Percentiles rank a stretch among this genome's conserved stretches.
Evolutionary conservation across 2,888 invertebrate species (phyloP).

Genomic region (Petrolisthes cinctipes): DNA sequence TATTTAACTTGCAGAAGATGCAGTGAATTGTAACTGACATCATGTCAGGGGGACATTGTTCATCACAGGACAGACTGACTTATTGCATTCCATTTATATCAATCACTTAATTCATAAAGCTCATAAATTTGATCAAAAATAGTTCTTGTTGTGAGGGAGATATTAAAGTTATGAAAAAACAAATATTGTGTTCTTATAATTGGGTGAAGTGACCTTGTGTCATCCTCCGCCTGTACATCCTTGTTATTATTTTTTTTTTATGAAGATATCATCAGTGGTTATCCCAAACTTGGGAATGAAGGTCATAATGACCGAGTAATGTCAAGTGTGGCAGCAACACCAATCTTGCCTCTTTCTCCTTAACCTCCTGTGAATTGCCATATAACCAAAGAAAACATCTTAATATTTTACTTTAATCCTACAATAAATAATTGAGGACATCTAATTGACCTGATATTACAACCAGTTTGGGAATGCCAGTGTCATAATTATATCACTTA

Average conservation of each 20-base stretch:
- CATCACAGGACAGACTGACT: slow-evolving; percentile 50
- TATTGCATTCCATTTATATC: slow-evolving; percentile 47
- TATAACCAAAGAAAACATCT: too few relatives aligned
- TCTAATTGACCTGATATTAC: too few relatives aligned
- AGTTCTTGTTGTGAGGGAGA: slow-evolving; percentile 27
- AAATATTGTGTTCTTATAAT: slow-evolving; percentile 5
- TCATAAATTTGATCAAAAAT: slow-evolving; percentile 36
- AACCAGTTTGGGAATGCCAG: too few relatives aligned
- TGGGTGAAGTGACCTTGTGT: slow-evolving; percentile 9
- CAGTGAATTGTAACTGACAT: slow-evolving; percentile 30
- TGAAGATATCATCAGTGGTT: too few relatives aligned
- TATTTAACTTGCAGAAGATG: slow-evolving; percentile 43
- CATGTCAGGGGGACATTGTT: slow-evolving; percentile 26
- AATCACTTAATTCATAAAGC: slow-evolving; percentile 30
- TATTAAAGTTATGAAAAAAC: slow-evolving; percentile 18
- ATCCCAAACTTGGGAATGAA: too few relatives aligned
- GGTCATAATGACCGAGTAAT: too few relatives aligned
- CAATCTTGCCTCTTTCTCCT: too few relatives aligned
- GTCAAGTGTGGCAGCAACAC: too few relatives aligned
- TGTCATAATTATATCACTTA: too few relatives aligned
- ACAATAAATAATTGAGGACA: too few relatives aligned
- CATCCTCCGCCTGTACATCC: not conserved
- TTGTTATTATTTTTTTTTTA: not conserved
- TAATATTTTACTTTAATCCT: too few relatives aligned
- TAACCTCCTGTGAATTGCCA: too few relatives aligned